A percentile compares a stretch with the other conserved stretches of the same genome.
Evolutionary conservation across 2,888 invertebrate species (phyloP).

Genomic region (Melieria omissa): DNA sequence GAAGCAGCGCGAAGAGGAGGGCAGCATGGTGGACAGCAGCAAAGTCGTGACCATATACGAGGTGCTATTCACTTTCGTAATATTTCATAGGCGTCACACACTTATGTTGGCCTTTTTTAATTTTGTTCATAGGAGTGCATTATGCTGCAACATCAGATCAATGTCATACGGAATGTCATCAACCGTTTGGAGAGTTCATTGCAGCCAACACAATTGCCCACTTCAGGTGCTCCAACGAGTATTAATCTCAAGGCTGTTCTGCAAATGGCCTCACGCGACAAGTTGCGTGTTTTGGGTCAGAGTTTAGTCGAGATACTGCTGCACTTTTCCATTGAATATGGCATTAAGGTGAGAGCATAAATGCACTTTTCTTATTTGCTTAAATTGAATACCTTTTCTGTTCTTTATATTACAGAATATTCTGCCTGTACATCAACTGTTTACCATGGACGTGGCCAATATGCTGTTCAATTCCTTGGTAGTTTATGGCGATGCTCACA

Average conservation of each 20-base stretch:
- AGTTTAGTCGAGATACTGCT: constrained; percentile 84
- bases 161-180: constrained; percentile 82
- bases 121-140: constrained; percentile 77
- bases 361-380: background rate
- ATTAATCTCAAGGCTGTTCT: constrained; percentile 62
- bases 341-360: constrained; percentile 60
- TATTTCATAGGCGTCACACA: background rate
- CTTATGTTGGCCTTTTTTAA: background rate
- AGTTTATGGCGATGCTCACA: constrained; percentile 81
- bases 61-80: constrained; percentile 52
- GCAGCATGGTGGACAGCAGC: constrained; percentile 64
- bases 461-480: constrained; percentile 78
- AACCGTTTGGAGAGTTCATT: constrained; percentile 76
- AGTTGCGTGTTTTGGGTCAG: constrained; percentile 84
- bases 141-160: constrained; percentile 88
- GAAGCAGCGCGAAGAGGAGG: constrained; percentile 72
- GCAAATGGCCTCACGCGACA: constrained; percentile 81
- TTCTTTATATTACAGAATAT: constrained; percentile 53
- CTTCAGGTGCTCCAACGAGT: background rate
- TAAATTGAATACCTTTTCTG: background rate
- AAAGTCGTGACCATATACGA: constrained; percentile 70
- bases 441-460: constrained; percentile 69
- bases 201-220: constrained; percentile 50
- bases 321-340: constrained; percentile 74
- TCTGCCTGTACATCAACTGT: constrained; percentile 62